Conservation (phyloP, 2,113 vertebrate species). For the Ctenodactylus gundi region DNA sequence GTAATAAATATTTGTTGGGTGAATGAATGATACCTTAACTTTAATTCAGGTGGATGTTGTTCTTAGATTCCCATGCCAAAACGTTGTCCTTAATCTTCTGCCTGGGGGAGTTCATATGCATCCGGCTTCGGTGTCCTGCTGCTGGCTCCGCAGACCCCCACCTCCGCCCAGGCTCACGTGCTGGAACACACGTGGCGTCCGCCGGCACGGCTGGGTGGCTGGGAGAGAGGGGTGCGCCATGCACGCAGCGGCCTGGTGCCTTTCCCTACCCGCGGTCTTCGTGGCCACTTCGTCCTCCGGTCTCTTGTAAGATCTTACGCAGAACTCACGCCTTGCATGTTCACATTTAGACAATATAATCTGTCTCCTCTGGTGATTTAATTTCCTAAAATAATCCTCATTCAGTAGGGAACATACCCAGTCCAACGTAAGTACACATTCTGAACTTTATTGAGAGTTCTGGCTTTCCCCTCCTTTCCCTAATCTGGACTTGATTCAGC, state of each 20-base stretch:
- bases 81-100: background rate
- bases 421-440: conserved; percentile 15
- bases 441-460: conserved; percentile 46
- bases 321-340: background rate
- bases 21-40: conserved; percentile 19
- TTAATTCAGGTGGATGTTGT: background rate
- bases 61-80: background rate
- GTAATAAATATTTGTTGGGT: conserved; percentile 20
- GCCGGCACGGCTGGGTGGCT: background rate
- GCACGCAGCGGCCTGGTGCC: background rate
- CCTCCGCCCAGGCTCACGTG: background rate
- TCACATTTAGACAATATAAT: conserved; percentile 48
- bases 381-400: conserved; percentile 11
- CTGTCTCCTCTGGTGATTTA: background rate
- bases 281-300: background rate
- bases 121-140: background rate
- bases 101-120: background rate
- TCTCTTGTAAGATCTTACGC: background rate
- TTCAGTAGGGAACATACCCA: conserved; percentile 28
- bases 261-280: background rate
- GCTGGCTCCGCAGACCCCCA: background rate
- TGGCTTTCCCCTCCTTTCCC: background rate
- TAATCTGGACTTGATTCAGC: conserved; percentile 28
- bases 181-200: background rate
- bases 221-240: background rate